Evolutionary conservation across 2,797 vertebrate species (phyloP), one percentile per base, ranked within the genome.

Genomic region (Babyrousa celebensis): DNA sequence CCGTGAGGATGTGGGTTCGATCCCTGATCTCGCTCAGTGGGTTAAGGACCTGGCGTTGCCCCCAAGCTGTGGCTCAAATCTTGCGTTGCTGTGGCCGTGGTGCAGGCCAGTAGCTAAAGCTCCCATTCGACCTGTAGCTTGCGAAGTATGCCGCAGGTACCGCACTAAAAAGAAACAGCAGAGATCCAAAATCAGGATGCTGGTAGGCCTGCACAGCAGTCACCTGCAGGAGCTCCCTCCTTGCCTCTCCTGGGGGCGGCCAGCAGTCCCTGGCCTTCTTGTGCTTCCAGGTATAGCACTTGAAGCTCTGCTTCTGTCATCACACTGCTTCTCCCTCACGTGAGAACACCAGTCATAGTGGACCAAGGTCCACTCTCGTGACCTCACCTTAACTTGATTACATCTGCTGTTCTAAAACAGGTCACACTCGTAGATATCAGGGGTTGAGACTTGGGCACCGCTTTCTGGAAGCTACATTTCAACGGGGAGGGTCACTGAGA

Each of bases 241-340:
- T 17, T 17, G 43, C 18, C 48, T 71, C 67, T 56, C 27, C 87
- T 32, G n/a, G n/a, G 4, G 63, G 52, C 14, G 4, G 25, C 4
- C 15, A 1, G n/a, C 20, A 21, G 25, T 18, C 10, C 12, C 12
- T 16, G 20, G 8, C 27, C 14, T 54, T 36, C 48, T 65, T 52
- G 23, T 23, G 43, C 15, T 15, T 23, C 23, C 15, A 29, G 12
- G 40, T 20, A 8, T 5, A 36, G 40, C 23, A 8, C 56, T 36
- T 48, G 9, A 16, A 2, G 9, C n/a, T 29, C 29, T 1, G 48
- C 27, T 58, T 70, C 62, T 0, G 1, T 11, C 1, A 4, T 27
- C 68, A 65, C 9, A 25, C n/a, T 62, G 80, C 21, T 5, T 63
- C 48, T 71, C 14, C 21, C 23, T 40, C 27, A 0, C 4, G 12